These are phyloP conservation scores for Trachemys scripta DNA, from an alignment of 2,113 vertebrate species.

Conservation along the genomic window DNA sequence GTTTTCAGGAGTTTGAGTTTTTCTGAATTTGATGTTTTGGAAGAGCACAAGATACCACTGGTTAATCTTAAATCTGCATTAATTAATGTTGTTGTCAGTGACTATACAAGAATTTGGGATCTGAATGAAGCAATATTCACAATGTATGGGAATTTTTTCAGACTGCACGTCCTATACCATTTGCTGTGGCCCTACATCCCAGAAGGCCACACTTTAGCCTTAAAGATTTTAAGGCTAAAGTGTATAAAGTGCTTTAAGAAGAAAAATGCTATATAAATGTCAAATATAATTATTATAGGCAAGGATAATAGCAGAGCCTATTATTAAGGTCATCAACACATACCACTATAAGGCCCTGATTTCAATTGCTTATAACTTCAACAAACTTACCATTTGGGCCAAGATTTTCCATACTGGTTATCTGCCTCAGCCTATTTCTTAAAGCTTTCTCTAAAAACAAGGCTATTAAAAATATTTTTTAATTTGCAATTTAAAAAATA, in stretches of 20 bases:
- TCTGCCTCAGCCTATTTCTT: neutral
- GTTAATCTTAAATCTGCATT: neutral
- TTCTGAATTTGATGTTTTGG: neutral
- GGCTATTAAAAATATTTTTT: neutral
- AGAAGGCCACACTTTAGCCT: neutral
- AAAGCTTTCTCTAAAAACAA: neutral
- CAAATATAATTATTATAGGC: neutral
- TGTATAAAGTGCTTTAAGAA: neutral
- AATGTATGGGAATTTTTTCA: neutral
- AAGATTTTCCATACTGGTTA: neutral
- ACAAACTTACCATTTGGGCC: neutral
- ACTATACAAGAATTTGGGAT: neutral
- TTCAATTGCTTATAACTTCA: neutral
- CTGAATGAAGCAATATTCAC: neutral
- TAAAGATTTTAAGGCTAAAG: neutral
- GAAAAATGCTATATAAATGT: neutral
- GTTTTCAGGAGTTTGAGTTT: neutral
- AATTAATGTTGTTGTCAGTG: neutral
- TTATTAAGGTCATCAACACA: neutral
- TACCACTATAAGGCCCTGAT: neutral
- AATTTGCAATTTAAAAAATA: neutral
- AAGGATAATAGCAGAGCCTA: neutral
- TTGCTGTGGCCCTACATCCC: neutral
- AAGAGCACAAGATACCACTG: neutral
- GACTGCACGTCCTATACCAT: neutral